Evolutionary conservation across 2,888 invertebrate genomes (phyloP).

Genomic region (Nycteola revayana): DNA sequence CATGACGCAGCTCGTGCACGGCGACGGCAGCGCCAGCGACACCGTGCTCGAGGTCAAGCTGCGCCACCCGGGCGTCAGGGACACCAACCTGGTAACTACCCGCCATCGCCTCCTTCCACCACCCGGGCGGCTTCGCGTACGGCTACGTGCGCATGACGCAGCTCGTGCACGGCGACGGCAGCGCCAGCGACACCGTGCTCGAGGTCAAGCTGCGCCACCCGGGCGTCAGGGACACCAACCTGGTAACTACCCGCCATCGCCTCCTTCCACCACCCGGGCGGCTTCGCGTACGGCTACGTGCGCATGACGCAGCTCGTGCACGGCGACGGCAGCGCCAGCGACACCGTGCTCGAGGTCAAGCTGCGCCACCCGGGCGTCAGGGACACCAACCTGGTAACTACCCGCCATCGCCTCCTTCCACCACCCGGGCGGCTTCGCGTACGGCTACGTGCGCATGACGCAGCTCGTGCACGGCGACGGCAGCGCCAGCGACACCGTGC

Average conservation of each 20-base stretch:
- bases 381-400: slow-evolving; percentile 90
- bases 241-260: slow-evolving; percentile 91
- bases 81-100: slow-evolving; percentile 90
- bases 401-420: slow-evolving; percentile 95
- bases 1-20: slow-evolving; percentile 94
- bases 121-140: slow-evolving; percentile 91
- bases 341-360: slow-evolving; percentile 95
- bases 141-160: slow-evolving; percentile 93
- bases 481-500: slow-evolving; percentile 92
- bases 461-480: slow-evolving; percentile 94
- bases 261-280: slow-evolving; percentile 94
- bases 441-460: slow-evolving; percentile 90
- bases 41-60: slow-evolving; percentile 95
- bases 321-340: slow-evolving; percentile 92
- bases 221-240: slow-evolving; percentile 91
- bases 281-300: slow-evolving; percentile 90
- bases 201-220: slow-evolving; percentile 95
- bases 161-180: slow-evolving; percentile 92
- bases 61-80: slow-evolving; percentile 92
- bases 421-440: slow-evolving; percentile 92
- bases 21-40: slow-evolving; percentile 92
- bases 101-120: slow-evolving; percentile 95
- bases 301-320: slow-evolving; percentile 94
- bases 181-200: slow-evolving; percentile 93
- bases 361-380: slow-evolving; percentile 92